These are phyloP conservation scores for Scotopteryx bipunctaria DNA, from an alignment of 2,888 invertebrate genomes.

Conservation along the genomic window DNA sequence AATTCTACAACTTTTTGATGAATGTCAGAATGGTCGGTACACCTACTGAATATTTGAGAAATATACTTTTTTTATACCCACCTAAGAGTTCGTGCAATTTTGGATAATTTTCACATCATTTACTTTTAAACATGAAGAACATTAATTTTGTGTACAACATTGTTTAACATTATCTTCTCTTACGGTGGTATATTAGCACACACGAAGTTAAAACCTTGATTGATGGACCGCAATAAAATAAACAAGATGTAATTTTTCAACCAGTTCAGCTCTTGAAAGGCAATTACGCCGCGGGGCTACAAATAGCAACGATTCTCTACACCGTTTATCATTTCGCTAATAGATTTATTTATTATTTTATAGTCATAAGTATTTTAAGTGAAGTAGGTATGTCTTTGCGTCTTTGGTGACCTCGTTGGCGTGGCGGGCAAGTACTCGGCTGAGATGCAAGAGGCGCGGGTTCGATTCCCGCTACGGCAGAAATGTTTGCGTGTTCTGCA, in stretches of 20 bases:
- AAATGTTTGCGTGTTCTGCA: no score
- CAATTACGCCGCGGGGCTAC: conserved; percentile 52
- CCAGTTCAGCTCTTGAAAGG: conserved; percentile 44
- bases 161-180: neutral
- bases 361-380: conserved; percentile 16
- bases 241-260: conserved; percentile 61
- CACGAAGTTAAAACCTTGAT: conserved; percentile 42
- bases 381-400: neutral
- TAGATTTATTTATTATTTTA: conserved; percentile 21
- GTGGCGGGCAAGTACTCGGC: no score
- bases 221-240: conserved; percentile 57
- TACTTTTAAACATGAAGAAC: no score
- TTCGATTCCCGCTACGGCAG: no score
- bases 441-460: no score
- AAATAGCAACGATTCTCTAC: conserved; percentile 51
- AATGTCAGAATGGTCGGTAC: conserved; percentile 16
- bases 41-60: conserved; percentile 16
- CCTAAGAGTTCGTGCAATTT: neutral
- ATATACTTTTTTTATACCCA: neutral
- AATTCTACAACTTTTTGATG: conserved; percentile 24
- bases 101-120: no score
- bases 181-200: conserved; percentile 14
- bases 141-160: neutral
- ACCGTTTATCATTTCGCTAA: conserved; percentile 42
- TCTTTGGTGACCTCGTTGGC: no score